Conservation (phyloP, 2,888 invertebrate genomes). For the Rhodophaea formosa region DNA sequence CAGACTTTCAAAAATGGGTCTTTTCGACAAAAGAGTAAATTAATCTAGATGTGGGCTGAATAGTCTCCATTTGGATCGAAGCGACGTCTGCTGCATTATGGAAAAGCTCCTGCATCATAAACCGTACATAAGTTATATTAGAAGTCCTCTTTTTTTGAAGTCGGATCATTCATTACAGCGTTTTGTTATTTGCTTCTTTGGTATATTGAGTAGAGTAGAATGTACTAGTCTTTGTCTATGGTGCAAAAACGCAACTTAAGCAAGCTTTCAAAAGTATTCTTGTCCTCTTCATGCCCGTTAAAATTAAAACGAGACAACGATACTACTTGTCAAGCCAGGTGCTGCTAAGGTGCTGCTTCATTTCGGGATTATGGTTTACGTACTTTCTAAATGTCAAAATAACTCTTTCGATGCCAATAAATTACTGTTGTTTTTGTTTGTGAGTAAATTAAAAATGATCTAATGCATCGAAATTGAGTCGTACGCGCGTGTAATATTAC, state of each 20-base stretch:
- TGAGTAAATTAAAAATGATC: slow-evolving; percentile 39
- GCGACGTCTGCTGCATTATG: no score
- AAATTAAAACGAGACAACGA: not conserved
- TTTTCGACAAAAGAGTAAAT: no score
- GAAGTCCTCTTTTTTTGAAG: no score
- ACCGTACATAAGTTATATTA: no score
- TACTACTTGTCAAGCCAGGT: slow-evolving; percentile 1
- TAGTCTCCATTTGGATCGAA: no score
- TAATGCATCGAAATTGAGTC: slow-evolving; percentile 63
- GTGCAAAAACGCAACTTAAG: not conserved
- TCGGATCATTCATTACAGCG: no score
- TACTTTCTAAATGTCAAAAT: slow-evolving; percentile 54
- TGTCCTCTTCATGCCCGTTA: slow-evolving; percentile 1
- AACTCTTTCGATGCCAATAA: slow-evolving; percentile 76
- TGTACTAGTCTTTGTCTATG: not conserved
- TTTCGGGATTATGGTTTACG: slow-evolving; percentile 12
- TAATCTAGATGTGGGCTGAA: no score
- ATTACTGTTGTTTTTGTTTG: slow-evolving; percentile 61
- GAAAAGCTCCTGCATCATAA: no score
- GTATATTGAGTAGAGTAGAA: no score
- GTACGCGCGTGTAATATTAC: slow-evolving; percentile 40
- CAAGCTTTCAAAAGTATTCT: not conserved
- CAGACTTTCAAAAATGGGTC: no score
- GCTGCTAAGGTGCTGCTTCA: not conserved
- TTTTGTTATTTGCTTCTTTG: no score